A percentile compares a stretch with the other conserved stretches of the same genome.
phyloP scores from a whole-genome alignment of 2,888 invertebrate species.

The Philereme vetulata region DNA sequence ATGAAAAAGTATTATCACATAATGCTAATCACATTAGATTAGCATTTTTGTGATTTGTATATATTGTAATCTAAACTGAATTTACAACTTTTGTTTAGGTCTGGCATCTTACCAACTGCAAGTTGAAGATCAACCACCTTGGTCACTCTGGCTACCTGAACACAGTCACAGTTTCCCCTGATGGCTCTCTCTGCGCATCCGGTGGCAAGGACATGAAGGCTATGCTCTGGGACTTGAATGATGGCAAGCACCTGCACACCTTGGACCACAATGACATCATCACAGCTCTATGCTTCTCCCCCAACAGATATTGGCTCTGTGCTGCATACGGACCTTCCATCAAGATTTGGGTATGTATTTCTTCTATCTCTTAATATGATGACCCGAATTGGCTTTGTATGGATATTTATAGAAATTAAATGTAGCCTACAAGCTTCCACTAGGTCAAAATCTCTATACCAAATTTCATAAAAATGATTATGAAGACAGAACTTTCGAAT shows the following conservation, averaged over 20 bases:
- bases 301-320: constrained; percentile 99
- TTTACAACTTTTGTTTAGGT: constrained; percentile 81
- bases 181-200: constrained; percentile 99
- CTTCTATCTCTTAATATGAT: neutral
- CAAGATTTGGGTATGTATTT: constrained; percentile 94
- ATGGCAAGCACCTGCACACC: constrained; percentile 99
- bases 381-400: neutral
- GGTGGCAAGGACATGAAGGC: constrained; percentile 99
- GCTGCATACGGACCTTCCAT: constrained; percentile 99
- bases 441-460: too few species aligned
- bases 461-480: too few species aligned
- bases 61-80: neutral
- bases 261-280: constrained; percentile 99
- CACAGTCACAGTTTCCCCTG: constrained; percentile 99
- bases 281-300: constrained; percentile 99
- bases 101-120: constrained; percentile 99
- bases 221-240: constrained; percentile 99
- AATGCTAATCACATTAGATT: too few species aligned
- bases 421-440: too few species aligned
- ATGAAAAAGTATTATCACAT: too few species aligned
- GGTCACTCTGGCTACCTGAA: constrained; percentile 99
- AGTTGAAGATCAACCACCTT: constrained; percentile 98
- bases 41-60: too few species aligned
- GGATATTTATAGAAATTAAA: too few species aligned
- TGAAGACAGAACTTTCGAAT: too few species aligned